Evolutionary conservation across 2,797 vertebrate genomes (phyloP).

Genomic region (Oceanodroma leucorhoa): DNA sequence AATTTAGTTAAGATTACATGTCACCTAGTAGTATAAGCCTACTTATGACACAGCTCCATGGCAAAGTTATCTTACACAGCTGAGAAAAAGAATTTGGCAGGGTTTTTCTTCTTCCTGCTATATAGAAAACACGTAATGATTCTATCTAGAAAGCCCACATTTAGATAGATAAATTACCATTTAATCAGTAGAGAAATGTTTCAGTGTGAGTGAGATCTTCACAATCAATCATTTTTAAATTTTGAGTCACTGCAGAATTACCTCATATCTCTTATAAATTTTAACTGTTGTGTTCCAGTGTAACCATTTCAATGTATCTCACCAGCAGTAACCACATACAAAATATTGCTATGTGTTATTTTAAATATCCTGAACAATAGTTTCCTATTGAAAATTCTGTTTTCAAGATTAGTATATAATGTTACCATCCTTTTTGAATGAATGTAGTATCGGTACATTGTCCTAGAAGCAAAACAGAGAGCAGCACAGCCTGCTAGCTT

Average conservation of each 20-base stretch:
- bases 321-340: fast-evolving
- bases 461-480: not conserved
- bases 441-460: not conserved
- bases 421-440: not conserved
- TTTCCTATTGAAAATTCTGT: not conserved
- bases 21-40: not conserved
- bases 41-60: not conserved
- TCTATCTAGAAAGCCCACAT: not conserved
- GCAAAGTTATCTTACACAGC: not conserved
- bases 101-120: not conserved
- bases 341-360: not conserved
- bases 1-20: slow-evolving; percentile 3
- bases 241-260: not conserved
- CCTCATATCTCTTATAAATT: not conserved
- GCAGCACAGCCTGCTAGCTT: not conserved
- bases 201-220: not conserved
- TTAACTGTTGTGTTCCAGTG: not conserved
- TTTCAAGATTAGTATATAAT: not conserved
- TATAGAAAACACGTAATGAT: not conserved
- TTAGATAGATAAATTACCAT: not conserved
- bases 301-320: not conserved
- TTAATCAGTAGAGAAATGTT: not conserved
- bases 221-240: not conserved
- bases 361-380: not conserved
- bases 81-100: not conserved